Evolutionary conservation across 2,888 invertebrate species (phyloP), one percentile per base, ranked within the genome.

Genomic region (Athalia cordata): DNA sequence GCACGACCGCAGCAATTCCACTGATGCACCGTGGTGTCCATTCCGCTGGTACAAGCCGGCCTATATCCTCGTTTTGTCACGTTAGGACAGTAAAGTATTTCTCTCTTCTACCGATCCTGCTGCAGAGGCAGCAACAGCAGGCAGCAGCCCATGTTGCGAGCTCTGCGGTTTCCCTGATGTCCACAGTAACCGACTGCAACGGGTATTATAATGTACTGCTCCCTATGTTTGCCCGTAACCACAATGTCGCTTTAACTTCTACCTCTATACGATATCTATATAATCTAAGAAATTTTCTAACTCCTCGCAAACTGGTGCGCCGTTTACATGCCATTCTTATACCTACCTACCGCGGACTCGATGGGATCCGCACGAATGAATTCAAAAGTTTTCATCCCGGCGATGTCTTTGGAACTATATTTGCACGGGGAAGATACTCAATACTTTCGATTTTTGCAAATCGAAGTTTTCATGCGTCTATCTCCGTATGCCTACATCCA

Each of bases 1-100:
- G 47, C 59, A 5, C 57, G 47, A 72, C 72, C 72, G n/a, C 72
- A 72, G 52, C 59, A 72, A 70, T 70, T 57, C 70, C 45, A 70
- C 57, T 55, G 70, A 70, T 72, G 72, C 72, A 72, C 72, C 57
- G 59, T 57, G 70, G 55, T 70, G 45, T 72, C 72, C 59, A 72
- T 72, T 72, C 72, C 47, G 13, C 47, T 72, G 57, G 45, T 47
- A 72, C 72, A 72, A 45, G 59, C 59, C 45, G 59, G 29, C 8
- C 47, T 4, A 72, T 29, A 29, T 72, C 59, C 72, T 72, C 72
- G 57, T 72, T 72, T 47, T 72, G 72, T 72, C 72, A 72, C 72
- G 72, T 72, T 59, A 72, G 59, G 57, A 47, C 72, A 72, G 59
- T 72, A 72, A 72, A 72, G 72, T 72, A 57, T 72, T 72, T 72